Conservation (phyloP, 2,888 invertebrate species). For the Zootermopsis nevadensis region DNA sequence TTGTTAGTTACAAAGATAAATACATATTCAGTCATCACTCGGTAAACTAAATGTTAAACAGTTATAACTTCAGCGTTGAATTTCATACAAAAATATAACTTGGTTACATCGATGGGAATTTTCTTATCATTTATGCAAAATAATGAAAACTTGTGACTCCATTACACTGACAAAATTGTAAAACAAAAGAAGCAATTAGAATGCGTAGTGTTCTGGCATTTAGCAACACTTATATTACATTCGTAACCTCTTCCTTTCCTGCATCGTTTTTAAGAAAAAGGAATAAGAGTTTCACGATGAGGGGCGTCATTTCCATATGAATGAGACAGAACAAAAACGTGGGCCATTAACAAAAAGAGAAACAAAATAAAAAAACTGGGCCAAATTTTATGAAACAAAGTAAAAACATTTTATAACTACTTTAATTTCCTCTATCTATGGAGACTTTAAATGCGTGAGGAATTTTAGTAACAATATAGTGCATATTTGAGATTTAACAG, state of each 20-base stretch:
- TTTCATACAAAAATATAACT: not conserved
- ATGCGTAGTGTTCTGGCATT: not conserved
- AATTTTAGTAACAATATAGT: too few relatives aligned
- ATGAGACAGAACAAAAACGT: not conserved
- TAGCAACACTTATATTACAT: not conserved
- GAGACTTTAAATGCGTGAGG: too few relatives aligned
- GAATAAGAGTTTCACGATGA: not conserved
- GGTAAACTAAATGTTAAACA: too few relatives aligned
- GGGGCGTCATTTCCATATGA: not conserved
- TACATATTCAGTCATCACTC: too few relatives aligned
- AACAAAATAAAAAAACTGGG: too few relatives aligned
- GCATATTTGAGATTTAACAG: too few relatives aligned
- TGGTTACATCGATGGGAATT: not conserved
- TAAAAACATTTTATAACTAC: too few relatives aligned
- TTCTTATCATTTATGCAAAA: not conserved
- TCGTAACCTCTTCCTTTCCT: not conserved
- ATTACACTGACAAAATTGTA: not conserved
- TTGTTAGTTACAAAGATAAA: too few relatives aligned
- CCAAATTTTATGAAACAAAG: too few relatives aligned
- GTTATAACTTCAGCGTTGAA: too few relatives aligned
- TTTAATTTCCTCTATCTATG: too few relatives aligned
- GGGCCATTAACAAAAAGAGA: not conserved
- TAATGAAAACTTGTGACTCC: not conserved
- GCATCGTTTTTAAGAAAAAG: not conserved
- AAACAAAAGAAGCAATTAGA: constrained; percentile 18